Evolutionary conservation across 2,113 vertebrate species (phyloP).

Genomic region (Lagenorhynchus albirostris): DNA sequence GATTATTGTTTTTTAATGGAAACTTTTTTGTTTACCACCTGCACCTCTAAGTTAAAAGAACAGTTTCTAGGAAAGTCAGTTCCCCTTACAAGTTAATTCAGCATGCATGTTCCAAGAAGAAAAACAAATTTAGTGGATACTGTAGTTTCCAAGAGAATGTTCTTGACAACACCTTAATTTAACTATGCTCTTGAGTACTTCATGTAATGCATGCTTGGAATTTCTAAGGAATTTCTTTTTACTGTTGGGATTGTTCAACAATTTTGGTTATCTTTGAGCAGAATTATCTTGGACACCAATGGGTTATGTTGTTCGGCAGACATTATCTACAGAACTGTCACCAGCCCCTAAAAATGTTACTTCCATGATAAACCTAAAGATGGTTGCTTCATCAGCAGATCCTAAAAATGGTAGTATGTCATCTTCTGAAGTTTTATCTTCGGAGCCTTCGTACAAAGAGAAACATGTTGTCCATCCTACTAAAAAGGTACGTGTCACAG

Average conservation of each 20-base stretch:
- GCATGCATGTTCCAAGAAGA: background rate
- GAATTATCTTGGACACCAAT: slow-evolving; percentile 72
- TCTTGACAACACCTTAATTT: background rate
- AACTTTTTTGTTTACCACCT: background rate
- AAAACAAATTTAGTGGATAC: background rate
- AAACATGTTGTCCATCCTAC: slow-evolving; percentile 42
- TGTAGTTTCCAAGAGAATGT: background rate
- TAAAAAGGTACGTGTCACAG: slow-evolving; percentile 67
- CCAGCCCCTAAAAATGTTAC: slow-evolving; percentile 66
- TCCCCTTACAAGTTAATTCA: background rate
- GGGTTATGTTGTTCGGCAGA: slow-evolving; percentile 75
- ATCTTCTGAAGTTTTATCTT: slow-evolving; percentile 60
- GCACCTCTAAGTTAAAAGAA: background rate
- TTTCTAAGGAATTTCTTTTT: background rate
- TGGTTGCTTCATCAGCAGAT: slow-evolving; percentile 50
- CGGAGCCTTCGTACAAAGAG: slow-evolving; percentile 55
- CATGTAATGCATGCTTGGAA: background rate
- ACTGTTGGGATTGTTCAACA: slow-evolving; percentile 28
- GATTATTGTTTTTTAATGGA: slow-evolving; percentile 24
- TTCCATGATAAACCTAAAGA: slow-evolving; percentile 70
- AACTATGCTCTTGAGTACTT: background rate
- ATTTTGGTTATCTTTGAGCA: slow-evolving; percentile 47
- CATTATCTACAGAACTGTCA: slow-evolving; percentile 64
- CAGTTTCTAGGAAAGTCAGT: background rate
- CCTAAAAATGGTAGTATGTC: slow-evolving; percentile 42